These are phyloP conservation scores for Bovichtus variegatus DNA, from an alignment of 2,797 vertebrate genomes.

Conservation along the genomic window DNA sequence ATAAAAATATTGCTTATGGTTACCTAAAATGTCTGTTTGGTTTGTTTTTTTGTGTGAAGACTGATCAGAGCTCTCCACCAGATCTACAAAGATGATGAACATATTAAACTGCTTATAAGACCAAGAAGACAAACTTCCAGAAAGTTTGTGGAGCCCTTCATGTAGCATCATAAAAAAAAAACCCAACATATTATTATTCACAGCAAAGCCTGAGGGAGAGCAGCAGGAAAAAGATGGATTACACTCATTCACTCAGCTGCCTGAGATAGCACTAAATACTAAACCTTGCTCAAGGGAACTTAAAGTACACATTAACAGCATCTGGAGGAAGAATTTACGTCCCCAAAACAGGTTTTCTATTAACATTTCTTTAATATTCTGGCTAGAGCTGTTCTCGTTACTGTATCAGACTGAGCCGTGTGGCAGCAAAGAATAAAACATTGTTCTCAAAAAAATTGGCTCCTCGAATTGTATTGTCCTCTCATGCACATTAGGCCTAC, in stretches of 20 bases:
- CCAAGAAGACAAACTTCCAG: conserved; percentile 7
- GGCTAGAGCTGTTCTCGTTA: neutral
- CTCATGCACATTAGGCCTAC: neutral
- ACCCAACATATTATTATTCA: conserved; percentile 33
- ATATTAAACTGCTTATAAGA: neutral
- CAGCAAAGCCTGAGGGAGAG: conserved; percentile 17
- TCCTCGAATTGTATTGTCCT: conserved; percentile 9
- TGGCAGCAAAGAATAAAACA: conserved; percentile 1
- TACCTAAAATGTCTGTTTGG: neutral
- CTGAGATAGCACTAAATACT: conserved; percentile 5
- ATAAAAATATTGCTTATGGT: neutral
- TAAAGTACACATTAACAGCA: conserved; percentile 4
- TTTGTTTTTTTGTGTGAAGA: neutral
- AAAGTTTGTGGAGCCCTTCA: conserved; percentile 10
- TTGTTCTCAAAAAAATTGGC: neutral
- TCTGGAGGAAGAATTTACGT: neutral
- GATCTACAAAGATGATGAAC: neutral
- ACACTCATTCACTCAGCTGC: conserved; percentile 32
- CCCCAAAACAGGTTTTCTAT: neutral
- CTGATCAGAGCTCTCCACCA: neutral
- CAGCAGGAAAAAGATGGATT: conserved; percentile 32
- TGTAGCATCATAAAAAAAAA: conserved; percentile 16
- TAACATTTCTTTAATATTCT: neutral
- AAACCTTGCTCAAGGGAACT: conserved; percentile 30
- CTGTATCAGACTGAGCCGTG: neutral